Conservation (phyloP, 2,888 invertebrate genomes). For the Drosophila neonasuta region DNA sequence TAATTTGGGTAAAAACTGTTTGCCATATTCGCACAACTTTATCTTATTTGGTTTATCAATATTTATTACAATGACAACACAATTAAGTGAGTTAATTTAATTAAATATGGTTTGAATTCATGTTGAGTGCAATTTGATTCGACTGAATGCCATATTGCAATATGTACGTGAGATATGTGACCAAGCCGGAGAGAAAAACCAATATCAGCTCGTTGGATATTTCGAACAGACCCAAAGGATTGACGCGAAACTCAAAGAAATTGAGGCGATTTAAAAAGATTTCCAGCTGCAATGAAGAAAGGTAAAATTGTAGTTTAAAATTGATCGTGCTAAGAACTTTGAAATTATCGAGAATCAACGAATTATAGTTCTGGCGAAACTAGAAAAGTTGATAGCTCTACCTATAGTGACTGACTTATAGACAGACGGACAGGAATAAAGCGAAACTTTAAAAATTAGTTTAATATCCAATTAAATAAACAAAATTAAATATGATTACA, state of each 20-base stretch:
- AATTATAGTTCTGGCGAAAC: too few species aligned
- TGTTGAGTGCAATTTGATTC: slow-evolving; percentile 27
- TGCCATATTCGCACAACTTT: not conserved
- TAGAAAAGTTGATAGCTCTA: too few species aligned
- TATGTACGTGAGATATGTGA: slow-evolving; percentile 63
- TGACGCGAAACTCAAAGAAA: slow-evolving; percentile 56
- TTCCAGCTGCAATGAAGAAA: slow-evolving; percentile 52
- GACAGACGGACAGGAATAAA: not conserved
- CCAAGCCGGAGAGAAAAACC: slow-evolving; percentile 53
- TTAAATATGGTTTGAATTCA: not conserved
- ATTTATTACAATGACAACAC: not conserved
- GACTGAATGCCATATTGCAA: slow-evolving; percentile 49
- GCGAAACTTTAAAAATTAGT: too few species aligned
- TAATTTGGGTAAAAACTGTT: slow-evolving; percentile 27
- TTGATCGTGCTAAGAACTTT: not conserved
- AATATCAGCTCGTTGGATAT: slow-evolving; percentile 61
- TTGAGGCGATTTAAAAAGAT: slow-evolving; percentile 56
- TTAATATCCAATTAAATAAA: too few species aligned
- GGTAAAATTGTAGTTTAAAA: too few species aligned
- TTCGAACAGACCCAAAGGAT: slow-evolving; percentile 61
- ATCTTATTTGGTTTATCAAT: not conserved
- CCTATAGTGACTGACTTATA: not conserved
- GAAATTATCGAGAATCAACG: too few species aligned
- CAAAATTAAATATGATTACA: too few species aligned
- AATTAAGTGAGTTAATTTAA: too few species aligned